These are phyloP conservation scores for Gallinago nigripennis DNA, from an alignment of 2,797 vertebrate genomes.

Conservation along the genomic window DNA sequence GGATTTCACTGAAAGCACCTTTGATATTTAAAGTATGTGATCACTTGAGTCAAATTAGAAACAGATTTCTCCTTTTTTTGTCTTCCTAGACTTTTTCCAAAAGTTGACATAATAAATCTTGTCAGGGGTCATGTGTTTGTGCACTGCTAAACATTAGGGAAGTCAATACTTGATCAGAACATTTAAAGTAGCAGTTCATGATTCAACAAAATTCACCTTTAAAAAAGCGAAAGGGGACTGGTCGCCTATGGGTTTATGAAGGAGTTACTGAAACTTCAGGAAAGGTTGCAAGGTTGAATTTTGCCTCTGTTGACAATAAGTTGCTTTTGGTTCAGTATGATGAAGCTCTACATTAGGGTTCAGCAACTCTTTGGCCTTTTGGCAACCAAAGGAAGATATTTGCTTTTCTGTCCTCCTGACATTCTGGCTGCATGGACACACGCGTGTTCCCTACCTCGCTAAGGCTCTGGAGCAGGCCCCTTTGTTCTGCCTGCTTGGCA, in stretches of 20 bases:
- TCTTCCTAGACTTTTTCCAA: not conserved
- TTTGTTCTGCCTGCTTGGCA: not conserved
- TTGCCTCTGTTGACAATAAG: not conserved
- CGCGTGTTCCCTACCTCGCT: accelerated
- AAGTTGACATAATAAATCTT: not conserved
- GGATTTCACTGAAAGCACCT: not conserved
- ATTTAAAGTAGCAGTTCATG: not conserved
- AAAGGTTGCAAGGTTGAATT: not conserved
- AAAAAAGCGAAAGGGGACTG: not conserved
- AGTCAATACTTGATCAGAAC: not conserved
- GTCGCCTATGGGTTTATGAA: not conserved
- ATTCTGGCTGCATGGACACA: not conserved
- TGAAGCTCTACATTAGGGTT: not conserved
- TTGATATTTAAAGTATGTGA: not conserved
- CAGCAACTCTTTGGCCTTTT: not conserved
- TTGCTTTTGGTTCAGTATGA: not conserved
- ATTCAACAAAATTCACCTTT: not conserved
- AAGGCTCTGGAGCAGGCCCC: not conserved
- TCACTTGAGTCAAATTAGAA: not conserved
- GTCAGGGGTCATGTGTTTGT: not conserved
- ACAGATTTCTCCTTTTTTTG: not conserved
- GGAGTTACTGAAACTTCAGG: not conserved
- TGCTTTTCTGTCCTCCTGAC: not conserved
- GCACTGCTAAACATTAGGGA: not conserved
- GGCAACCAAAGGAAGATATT: not conserved